Evolutionary conservation across 2,797 vertebrate genomes (phyloP), one percentile per base, ranked within the genome.

Genomic region (Catamblyrhynchus diadema): DNA sequence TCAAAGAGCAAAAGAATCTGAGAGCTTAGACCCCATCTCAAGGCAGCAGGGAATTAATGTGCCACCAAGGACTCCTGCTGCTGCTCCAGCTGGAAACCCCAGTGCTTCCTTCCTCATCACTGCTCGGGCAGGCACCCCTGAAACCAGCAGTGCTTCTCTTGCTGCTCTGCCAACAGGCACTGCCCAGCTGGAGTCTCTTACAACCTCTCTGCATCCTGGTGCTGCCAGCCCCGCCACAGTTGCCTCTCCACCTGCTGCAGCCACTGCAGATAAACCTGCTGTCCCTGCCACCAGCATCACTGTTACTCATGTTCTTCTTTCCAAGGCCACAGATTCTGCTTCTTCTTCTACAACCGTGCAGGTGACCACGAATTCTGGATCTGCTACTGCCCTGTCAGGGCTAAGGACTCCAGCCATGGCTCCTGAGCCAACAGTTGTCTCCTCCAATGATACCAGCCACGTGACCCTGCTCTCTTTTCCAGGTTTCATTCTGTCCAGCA

Each of bases 321-420:
- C 90, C 10, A 21, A 28, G 27, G 44, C 88, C 16, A 22, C 88
- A 47, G 9, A 41, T 53, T 88, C 93, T 72, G 90, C 95, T 37
- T 84, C 42, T 37, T 11, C 33, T 64, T 44, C 97, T 56, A 56
- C 95, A 72, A 65, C 90, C 78, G 62, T 95, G 17, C 47, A 59
- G 30, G 65, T 88, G 3, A 91, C 90, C 65, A 20, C 14, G 1
- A 82, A 50, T 13, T 70, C 80, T 27, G 74, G 83, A 23, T 39
- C 71, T 12, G 73, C 67, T n/a, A n/a, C 81, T 1, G 2, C 51
- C 21, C 53, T 7, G 0, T 28, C 86, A 39, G 50, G 39, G 20
- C 62, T 45, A 19, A 88, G 82, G 92, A 88, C 82, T 69, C 35
- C 81, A 69, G 14, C 56, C 35, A 24, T 82, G 3, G n/a, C 79